Conservation (phyloP, 2,888 invertebrate species). For the Protophormia terraenovae region DNA sequence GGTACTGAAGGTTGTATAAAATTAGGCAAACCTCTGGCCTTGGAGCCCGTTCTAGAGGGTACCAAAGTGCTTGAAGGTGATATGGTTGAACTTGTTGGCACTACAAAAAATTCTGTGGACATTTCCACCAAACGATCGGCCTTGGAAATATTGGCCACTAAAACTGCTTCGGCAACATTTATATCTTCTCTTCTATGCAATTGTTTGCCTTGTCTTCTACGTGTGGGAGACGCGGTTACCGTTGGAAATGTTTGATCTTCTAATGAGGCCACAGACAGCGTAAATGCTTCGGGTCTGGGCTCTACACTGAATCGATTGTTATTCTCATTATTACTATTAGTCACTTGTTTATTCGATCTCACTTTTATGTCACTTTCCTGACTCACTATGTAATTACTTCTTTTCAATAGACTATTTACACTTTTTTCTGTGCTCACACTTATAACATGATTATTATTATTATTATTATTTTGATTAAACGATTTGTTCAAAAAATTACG, state of each 20-base stretch:
- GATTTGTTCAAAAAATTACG: constrained; percentile 51
- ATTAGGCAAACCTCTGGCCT: constrained; percentile 64
- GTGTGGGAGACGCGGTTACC: constrained; percentile 12
- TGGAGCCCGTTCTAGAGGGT: constrained; percentile 62
- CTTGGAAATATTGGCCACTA: constrained; percentile 73
- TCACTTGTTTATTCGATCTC: constrained; percentile 56
- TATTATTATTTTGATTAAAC: constrained; percentile 45
- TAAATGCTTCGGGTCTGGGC: constrained; percentile 55
- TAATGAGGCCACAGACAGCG: constrained; percentile 60
- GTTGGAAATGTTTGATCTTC: constrained; percentile 48
- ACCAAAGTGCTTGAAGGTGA: constrained; percentile 72
- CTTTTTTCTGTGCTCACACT: constrained; percentile 68
- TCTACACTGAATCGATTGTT: constrained; percentile 30
- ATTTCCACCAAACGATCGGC: constrained; percentile 85
- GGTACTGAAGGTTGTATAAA: constrained; percentile 66
- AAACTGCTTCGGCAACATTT: constrained; percentile 71
- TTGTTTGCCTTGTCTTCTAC: constrained; percentile 73
- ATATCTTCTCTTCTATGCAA: constrained; percentile 75
- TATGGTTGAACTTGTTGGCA: constrained; percentile 84
- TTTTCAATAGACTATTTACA: constrained; percentile 73
- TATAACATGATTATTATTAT: constrained; percentile 40
- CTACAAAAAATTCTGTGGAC: constrained; percentile 92
- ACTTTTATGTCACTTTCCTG: constrained; percentile 71
- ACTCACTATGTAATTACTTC: constrained; percentile 72
- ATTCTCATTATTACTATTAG: constrained; percentile 52